phyloP scores from a whole-genome alignment of 2,113 vertebrate genomes.

The Mormoops blainvillei region DNA sequence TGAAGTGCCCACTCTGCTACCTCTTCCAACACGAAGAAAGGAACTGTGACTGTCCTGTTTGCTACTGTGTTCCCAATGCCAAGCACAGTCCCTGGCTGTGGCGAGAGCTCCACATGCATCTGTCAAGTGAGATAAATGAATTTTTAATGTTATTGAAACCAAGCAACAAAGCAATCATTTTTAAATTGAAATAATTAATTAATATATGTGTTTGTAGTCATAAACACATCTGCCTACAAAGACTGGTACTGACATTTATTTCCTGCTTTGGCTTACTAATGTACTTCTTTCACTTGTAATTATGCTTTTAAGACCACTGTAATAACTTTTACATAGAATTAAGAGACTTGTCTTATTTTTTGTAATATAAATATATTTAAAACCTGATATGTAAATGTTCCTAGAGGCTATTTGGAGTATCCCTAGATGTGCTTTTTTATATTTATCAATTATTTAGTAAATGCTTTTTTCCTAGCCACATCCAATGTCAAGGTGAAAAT shows the following conservation, averaged over 20 bases:
- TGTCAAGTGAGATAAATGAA: not conserved
- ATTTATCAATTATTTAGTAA: not conserved
- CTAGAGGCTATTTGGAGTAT: not conserved
- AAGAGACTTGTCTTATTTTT: not conserved
- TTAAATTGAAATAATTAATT: not conserved
- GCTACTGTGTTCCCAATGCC: not conserved
- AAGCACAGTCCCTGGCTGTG: too few relatives aligned
- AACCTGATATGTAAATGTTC: not conserved
- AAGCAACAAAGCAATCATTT: not conserved
- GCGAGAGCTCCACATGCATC: not conserved
- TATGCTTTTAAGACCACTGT: not conserved
- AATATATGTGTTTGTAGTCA: not conserved
- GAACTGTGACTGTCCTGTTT: not conserved
- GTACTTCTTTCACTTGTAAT: not conserved
- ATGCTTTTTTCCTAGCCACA: not conserved
- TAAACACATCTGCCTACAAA: not conserved
- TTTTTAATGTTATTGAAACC: not conserved
- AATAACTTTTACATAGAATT: not conserved
- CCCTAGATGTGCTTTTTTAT: not conserved
- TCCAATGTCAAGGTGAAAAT: not conserved
- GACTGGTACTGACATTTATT: not conserved
- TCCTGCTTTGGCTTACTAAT: not conserved
- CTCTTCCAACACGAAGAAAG: not conserved
- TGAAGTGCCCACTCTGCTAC: fast-evolving
- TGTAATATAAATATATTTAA: not conserved